Conservation (phyloP, 2,888 invertebrate species). For the Stenodera caucasica region DNA sequence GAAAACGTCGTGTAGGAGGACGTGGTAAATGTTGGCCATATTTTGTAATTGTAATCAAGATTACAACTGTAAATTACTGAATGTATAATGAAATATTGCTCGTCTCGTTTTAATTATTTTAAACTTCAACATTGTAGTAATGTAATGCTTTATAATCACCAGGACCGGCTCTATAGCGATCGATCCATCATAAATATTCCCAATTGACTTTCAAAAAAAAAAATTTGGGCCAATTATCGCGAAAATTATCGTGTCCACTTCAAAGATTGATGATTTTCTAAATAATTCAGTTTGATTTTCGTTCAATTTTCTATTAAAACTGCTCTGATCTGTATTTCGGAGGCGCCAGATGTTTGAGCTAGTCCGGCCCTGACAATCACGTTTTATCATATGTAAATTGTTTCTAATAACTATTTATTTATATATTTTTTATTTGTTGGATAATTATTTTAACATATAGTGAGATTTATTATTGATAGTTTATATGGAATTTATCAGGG, state of each 20-base stretch:
- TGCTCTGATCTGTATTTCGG: too few relatives aligned
- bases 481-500: constrained; percentile 4
- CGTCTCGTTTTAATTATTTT: constrained; percentile 40
- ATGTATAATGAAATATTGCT: constrained; percentile 43
- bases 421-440: not conserved
- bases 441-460: too few relatives aligned
- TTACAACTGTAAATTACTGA: constrained; percentile 50
- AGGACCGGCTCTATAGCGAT: too few relatives aligned
- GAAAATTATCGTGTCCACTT: too few relatives aligned
- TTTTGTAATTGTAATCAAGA: constrained; percentile 56
- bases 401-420: constrained; percentile 26
- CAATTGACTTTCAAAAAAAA: too few relatives aligned
- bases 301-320: too few relatives aligned
- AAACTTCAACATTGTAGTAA: constrained; percentile 25
- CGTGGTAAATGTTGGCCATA: constrained; percentile 53
- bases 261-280: too few relatives aligned
- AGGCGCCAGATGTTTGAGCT: too few relatives aligned
- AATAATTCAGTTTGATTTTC: too few relatives aligned
- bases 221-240: too few relatives aligned
- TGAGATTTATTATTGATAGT: constrained; percentile 4
- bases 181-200: too few relatives aligned
- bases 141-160: too few relatives aligned
- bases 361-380: constrained; percentile 35
- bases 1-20: constrained; percentile 53
- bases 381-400: constrained; percentile 44